These are phyloP conservation scores for Myripristis jacobus DNA, from an alignment of 2,797 vertebrate genomes.

Conservation along the genomic window DNA sequence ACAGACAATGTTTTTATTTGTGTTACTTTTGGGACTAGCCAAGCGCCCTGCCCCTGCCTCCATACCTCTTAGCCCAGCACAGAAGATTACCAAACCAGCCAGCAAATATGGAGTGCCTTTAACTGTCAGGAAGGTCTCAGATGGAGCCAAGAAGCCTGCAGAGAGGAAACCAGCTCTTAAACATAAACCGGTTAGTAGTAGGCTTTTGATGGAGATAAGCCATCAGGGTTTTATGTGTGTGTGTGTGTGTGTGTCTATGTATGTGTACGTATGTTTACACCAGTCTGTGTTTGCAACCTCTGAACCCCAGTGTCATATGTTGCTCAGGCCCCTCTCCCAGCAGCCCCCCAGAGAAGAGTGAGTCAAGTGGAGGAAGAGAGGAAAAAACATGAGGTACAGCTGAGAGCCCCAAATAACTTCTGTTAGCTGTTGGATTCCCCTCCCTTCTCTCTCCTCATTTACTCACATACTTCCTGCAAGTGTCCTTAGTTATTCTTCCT, in stretches of 20 bases:
- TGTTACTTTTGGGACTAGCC: constrained; percentile 70
- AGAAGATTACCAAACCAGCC: constrained; percentile 97
- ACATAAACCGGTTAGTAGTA: constrained; percentile 86
- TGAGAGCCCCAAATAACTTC: constrained; percentile 57
- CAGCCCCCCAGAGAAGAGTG: constrained; percentile 87
- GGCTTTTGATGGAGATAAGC: not conserved
- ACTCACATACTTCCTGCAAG: constrained; percentile 57
- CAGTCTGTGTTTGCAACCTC: constrained; percentile 62
- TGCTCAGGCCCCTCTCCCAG: constrained; percentile 87
- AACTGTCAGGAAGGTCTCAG: constrained; percentile 84
- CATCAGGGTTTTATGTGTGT: constrained; percentile 15
- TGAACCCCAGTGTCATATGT: constrained; percentile 90
- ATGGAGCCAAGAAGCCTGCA: constrained; percentile 83
- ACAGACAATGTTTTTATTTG: not conserved
- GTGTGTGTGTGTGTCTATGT: constrained; percentile 13
- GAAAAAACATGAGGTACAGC: constrained; percentile 91
- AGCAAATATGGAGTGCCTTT: constrained; percentile 99
- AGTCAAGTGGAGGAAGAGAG: constrained; percentile 90
- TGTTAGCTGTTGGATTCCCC: constrained; percentile 39
- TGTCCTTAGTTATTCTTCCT: constrained; percentile 64
- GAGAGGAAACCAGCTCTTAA: constrained; percentile 87
- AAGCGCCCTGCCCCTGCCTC: constrained; percentile 88
- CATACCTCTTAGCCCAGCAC: constrained; percentile 81
- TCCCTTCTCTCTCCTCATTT: constrained; percentile 52
- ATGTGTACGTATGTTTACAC: constrained; percentile 31